Conservation (phyloP, 2,113 vertebrate genomes). For the Aramus guarauna region DNA sequence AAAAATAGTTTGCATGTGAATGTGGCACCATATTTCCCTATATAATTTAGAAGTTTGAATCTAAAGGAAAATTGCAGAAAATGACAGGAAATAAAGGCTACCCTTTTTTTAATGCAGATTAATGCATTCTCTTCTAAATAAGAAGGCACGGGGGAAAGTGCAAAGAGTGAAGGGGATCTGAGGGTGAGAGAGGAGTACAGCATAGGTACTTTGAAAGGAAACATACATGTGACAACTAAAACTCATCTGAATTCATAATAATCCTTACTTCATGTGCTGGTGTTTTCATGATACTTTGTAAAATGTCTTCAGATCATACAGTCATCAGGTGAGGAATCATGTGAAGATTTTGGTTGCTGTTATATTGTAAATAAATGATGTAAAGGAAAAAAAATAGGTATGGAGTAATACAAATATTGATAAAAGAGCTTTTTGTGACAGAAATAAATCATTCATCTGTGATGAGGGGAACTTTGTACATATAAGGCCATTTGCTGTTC, state of each 20-base stretch:
- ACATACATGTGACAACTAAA: not conserved
- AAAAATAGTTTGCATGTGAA: constrained; percentile 75
- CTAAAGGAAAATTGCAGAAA: constrained; percentile 51
- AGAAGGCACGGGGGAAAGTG: not conserved
- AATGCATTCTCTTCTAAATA: not conserved
- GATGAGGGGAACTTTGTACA: not conserved
- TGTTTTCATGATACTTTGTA: not conserved
- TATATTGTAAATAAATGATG: not conserved
- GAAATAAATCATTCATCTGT: not conserved
- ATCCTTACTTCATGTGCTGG: not conserved
- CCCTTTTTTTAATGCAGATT: not conserved
- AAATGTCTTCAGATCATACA: not conserved
- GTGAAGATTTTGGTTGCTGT: not conserved
- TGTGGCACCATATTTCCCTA: constrained; percentile 47
- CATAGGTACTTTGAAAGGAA: not conserved
- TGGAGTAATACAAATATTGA: not conserved
- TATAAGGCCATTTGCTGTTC: not conserved
- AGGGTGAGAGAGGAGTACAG: not conserved
- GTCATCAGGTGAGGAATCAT: not conserved
- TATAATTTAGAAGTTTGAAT: constrained; percentile 60
- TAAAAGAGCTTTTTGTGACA: not conserved
- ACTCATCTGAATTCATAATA: not conserved
- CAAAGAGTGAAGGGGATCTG: not conserved
- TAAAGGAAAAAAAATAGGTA: not conserved
- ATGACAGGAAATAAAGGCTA: constrained; percentile 24